phyloP scores from a whole-genome alignment of 2,113 vertebrate genomes.

The Pterocles burchelli region DNA sequence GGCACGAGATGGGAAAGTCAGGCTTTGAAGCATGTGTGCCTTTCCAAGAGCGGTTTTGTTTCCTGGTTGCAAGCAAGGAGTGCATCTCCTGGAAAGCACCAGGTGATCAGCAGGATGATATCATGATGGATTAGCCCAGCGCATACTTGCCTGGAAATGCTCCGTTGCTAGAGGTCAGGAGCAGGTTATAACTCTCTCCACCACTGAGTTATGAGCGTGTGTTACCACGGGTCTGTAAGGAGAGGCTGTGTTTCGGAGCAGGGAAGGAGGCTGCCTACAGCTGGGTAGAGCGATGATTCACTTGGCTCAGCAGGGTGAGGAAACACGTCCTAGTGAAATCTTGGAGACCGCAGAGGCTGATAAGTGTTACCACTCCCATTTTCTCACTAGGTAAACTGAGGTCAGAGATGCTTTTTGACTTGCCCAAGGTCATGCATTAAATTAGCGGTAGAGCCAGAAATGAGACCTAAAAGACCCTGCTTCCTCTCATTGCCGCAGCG shows the following conservation, averaged over 20 bases:
- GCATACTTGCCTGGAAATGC: not conserved
- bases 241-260: not conserved
- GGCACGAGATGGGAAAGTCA: not conserved
- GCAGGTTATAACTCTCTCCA: not conserved
- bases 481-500: not conserved
- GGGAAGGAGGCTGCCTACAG: not conserved
- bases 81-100: not conserved
- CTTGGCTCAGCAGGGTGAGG: conserved; percentile 14
- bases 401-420: conserved; percentile 38
- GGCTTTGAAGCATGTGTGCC: not conserved
- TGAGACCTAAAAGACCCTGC: not conserved
- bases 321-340: not conserved
- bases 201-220: not conserved
- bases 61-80: not conserved
- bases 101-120: not conserved
- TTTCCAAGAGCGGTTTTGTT: not conserved
- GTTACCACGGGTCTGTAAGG: rapidly evolving
- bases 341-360: not conserved
- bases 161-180: not conserved
- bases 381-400: conserved; percentile 44
- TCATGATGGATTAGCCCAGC: not conserved
- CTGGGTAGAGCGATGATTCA: not conserved
- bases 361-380: conserved; percentile 21
- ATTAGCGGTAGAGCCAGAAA: conserved; percentile 45
- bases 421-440: conserved; percentile 39